phyloP scores from a whole-genome alignment of 2,113 vertebrate species.

The Alethe castanea region DNA sequence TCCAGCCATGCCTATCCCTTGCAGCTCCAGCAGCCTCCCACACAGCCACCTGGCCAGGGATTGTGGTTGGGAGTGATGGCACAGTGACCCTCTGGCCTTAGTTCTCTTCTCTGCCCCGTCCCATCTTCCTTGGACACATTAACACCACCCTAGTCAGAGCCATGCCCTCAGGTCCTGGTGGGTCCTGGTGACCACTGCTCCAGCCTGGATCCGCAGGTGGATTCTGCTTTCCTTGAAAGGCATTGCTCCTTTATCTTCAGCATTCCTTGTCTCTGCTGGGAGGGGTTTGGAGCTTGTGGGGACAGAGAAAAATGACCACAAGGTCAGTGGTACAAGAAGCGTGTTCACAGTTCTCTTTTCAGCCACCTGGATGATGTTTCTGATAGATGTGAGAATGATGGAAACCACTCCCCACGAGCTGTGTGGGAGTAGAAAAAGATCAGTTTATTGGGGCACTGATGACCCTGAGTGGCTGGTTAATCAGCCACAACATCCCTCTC shows the following conservation, averaged over 20 bases:
- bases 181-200: neutral
- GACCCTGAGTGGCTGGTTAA: neutral
- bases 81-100: neutral
- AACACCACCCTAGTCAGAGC: neutral
- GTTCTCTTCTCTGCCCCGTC: neutral
- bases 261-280: rapidly evolving
- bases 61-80: neutral
- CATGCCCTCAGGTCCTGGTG: neutral
- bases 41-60: neutral
- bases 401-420: neutral
- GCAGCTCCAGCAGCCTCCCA: neutral
- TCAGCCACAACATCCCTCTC: neutral
- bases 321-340: neutral
- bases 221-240: neutral
- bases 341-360: neutral
- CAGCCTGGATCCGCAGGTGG: neutral
- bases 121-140: neutral
- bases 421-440: neutral
- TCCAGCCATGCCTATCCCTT: neutral
- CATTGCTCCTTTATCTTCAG: neutral
- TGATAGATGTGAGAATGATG: neutral
- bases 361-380: neutral
- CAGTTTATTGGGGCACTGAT: neutral
- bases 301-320: neutral
- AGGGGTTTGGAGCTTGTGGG: neutral